Conservation (phyloP, 1,140 invertebrate genomes). For the Drosophila subobscura region DNA sequence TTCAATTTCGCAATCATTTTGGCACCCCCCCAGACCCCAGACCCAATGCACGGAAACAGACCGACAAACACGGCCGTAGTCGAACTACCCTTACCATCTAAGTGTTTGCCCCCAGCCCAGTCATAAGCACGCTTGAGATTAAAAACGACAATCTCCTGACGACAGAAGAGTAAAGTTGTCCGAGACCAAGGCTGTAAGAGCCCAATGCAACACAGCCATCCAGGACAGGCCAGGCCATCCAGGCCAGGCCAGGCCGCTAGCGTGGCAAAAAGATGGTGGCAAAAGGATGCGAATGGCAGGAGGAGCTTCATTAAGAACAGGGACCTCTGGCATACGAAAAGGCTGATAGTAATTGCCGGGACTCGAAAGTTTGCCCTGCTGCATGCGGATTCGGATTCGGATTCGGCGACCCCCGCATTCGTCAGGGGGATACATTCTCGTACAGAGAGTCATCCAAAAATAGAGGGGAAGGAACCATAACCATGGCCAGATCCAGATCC, state of each 20-base stretch:
- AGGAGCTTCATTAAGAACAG: conserved; percentile 45
- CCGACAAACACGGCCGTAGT: conserved; percentile 1
- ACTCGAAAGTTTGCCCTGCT: conserved; percentile 65
- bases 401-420: conserved; percentile 8
- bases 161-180: conserved; percentile 38
- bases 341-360: conserved; percentile 53
- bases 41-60: conserved; percentile 3
- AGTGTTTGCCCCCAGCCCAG: not conserved
- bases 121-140: conserved; percentile 56
- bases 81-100: conserved; percentile 30
- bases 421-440: too few species aligned
- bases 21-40: conserved; percentile 47
- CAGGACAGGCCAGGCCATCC: conserved; percentile 3
- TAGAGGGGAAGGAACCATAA: conserved; percentile 16
- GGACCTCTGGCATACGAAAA: conserved; percentile 12
- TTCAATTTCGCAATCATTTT: conserved; percentile 81
- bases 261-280: not conserved
- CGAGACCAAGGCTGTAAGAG: conserved; percentile 2
- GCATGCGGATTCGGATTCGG: conserved; percentile 8
- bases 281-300: conserved; percentile 7
- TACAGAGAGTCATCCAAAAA: too few species aligned
- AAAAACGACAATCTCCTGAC: conserved; percentile 76
- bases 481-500: too few species aligned
- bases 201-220: too few species aligned
- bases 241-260: conserved; percentile 8